A percentile compares a stretch with the other conserved stretches of the same genome.
phyloP scores from a whole-genome alignment of 2,888 invertebrate genomes.

The Drosophila suboccidentalis region DNA sequence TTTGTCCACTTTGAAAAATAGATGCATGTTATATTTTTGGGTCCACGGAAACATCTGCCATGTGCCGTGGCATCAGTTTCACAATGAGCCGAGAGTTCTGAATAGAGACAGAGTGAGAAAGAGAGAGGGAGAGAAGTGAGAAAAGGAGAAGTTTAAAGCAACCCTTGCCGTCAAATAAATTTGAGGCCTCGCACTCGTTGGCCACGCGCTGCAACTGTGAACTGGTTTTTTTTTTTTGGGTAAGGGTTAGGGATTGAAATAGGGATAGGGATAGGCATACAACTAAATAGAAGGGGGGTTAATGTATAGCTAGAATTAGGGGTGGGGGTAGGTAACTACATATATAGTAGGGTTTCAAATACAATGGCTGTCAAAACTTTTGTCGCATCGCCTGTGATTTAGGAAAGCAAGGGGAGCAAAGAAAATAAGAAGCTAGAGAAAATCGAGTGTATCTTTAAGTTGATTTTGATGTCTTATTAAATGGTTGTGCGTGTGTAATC shows the following conservation, averaged over 20 bases:
- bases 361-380: constrained; percentile 71
- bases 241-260: constrained; percentile 28
- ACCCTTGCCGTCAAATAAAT: constrained; percentile 49
- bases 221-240: constrained; percentile 5
- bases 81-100: constrained; percentile 45
- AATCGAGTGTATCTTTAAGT: constrained; percentile 61
- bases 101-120: background rate
- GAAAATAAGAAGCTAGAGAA: background rate
- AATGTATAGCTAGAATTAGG: constrained; percentile 7
- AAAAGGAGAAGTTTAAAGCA: constrained; percentile 35
- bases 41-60: constrained; percentile 74
- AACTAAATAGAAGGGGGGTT: background rate
- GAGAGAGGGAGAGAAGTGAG: constrained; percentile 4
- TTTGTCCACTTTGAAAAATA: constrained; percentile 74
- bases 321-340: background rate
- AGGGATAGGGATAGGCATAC: constrained; percentile 14
- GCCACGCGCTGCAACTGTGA: constrained; percentile 63
- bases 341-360: constrained; percentile 1
- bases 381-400: constrained; percentile 52
- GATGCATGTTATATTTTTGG: constrained; percentile 24
- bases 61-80: constrained; percentile 81
- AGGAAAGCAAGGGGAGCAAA: background rate
- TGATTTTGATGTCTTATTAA: constrained; percentile 78
- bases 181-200: constrained; percentile 48
- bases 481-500: constrained; percentile 46